Evolutionary conservation across 2,113 vertebrate genomes (phyloP), one percentile per base, ranked within the genome.

Genomic region (Acinonyx jubatus): DNA sequence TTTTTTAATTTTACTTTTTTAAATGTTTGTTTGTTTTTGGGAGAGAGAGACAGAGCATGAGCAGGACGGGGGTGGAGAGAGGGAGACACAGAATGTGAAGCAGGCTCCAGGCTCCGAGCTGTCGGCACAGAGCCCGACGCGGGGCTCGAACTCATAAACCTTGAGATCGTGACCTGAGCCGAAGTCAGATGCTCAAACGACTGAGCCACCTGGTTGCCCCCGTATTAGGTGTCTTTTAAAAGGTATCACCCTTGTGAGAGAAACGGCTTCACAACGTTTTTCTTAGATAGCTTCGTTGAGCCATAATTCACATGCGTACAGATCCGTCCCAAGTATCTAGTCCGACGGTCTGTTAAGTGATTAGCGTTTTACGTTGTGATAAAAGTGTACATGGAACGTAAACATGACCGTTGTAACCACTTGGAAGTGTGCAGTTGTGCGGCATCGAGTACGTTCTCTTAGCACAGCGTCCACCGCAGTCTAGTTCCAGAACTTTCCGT

Each of bases 301-400:
- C 8, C 36, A 0, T 1, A 23, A 14, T 76, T 52, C n/a, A 36
- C 16, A 4, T 2, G 10, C 11, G 0, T 48, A 9, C 6, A 14
- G 10, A 14, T 63, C 50, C 3, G 16, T 13, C 45, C 45, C 7
- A 7, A 52, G n/a, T 1, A 2, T 33, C 25, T 13, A 5, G 1
- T 12, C 41, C n/a, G 25, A 2, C 11, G 14, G 19, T 18, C 57
- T 45, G 50, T 10, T 19, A 11, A 3, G 33, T n/a, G 16, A 45
- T 19, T 13, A 5, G 27, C 13, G 10, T 52, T 36, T 15, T 33
- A 31, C n/a, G 9, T 33, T 13, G 29, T 21, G 4, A 45, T 10
- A 15, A 4, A 14, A 29, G 4, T 0, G 2, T 3, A 41, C 2
- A 3, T 36, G 41, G 41, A 50, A 69, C 6, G 7, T 31, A 8